Evolutionary conservation across 1,140 invertebrate species (phyloP), one percentile per base, ranked within the genome.

Genomic region (Cyclargus thomasi): DNA sequence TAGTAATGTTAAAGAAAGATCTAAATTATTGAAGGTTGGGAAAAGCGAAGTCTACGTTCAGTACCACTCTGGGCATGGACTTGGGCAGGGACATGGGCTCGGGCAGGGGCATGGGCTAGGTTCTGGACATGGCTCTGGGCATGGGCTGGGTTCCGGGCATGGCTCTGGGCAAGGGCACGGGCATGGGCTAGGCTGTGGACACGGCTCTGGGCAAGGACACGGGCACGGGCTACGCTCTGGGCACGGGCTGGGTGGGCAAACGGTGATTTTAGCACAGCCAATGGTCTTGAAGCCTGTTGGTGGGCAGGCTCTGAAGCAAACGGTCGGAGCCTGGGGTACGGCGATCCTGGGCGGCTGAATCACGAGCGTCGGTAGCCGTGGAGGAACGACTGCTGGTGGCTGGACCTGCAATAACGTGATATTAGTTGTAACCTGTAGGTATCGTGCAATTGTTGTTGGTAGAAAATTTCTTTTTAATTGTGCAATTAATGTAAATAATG

Each of bases 221-320:
- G 64, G 69, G 59, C 62, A 72, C 18, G 73, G 73, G 14, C 22
- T 14, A 4, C 69, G 65, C 1, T 47, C 39, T 47, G 64, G 69
- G 59, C 62, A 72, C 17, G 73, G 73, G 14, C 20, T 14, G 1
- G 70, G 67, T 11, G 62, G 55, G n/a, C 70, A 57, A 17, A 73
- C 23, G 5, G 39, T 70, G 29, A 80, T 63, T 1, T 47, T 17
- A 0, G 78, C 80, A 14, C 70, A 70, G 6, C 82, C 82, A 0
- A 65, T 23, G 0, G 78, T 79, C n/a, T 76, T 73, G 73, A 83
- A 82, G 63, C 29, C 11, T 1, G 67, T 64, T n/a, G 81, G 74
- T 0, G 80, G 76, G 63, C 79, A 77, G 0, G 84, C 81, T 22
- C 70, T 69, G 77, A 82, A 86, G 69, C 70, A 74, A 63, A 86